A percentile compares a stretch with the other conserved stretches of the same genome.
Conservation (phyloP, 2,888 invertebrate genomes). For the Lasius platythorax region DNA sequence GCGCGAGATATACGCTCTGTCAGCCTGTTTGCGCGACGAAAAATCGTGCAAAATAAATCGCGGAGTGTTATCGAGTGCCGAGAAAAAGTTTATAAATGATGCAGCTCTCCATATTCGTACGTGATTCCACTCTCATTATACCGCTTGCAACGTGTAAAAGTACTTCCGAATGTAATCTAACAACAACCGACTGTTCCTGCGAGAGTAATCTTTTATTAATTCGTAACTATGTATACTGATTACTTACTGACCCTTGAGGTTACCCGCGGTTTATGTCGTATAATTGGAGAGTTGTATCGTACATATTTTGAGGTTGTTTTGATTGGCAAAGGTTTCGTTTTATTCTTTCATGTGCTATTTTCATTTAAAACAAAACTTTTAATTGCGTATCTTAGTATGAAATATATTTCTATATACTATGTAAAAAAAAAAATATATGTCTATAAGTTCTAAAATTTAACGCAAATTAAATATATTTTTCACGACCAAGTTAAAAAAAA, state of each 20-base stretch:
- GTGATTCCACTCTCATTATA: neutral
- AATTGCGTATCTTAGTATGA: neutral
- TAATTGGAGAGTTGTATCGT: slow-evolving; percentile 53
- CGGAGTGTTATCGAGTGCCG: slow-evolving; percentile 22
- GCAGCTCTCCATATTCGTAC: neutral
- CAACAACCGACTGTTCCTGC: slow-evolving; percentile 39
- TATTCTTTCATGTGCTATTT: slow-evolving; percentile 12
- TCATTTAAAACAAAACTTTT: slow-evolving; percentile 30
- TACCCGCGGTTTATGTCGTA: slow-evolving; percentile 40
- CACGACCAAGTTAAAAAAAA: neutral
- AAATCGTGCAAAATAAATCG: slow-evolving; percentile 33
- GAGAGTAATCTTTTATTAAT: slow-evolving; percentile 54
- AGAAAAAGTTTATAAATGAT: slow-evolving; percentile 37
- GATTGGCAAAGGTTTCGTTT: slow-evolving; percentile 31
- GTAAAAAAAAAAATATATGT: neutral
- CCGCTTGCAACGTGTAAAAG: slow-evolving; percentile 30
- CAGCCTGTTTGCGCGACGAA: slow-evolving; percentile 10
- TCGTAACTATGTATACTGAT: slow-evolving; percentile 47
- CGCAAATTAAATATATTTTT: neutral
- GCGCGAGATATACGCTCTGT: neutral
- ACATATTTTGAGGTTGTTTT: slow-evolving; percentile 40
- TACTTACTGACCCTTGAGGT: slow-evolving; percentile 46
- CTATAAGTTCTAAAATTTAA: neutral
- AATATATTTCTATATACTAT: neutral
- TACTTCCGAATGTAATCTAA: slow-evolving; percentile 21